Evolutionary conservation across 92 coral and sea anemone genomes (phyloP).

Genomic region (Meandrina meandrites): DNA sequence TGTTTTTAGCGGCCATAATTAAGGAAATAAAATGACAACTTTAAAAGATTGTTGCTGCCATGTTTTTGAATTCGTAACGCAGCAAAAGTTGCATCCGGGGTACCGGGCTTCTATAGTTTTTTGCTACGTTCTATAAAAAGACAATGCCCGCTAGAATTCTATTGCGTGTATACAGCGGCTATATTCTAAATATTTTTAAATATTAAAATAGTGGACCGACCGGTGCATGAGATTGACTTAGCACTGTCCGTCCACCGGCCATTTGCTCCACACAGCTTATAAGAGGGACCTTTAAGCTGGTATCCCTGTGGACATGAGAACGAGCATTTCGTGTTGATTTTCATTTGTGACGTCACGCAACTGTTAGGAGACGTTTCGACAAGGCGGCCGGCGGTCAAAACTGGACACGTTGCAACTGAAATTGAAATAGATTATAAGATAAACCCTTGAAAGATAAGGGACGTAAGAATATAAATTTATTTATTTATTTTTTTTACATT

Average conservation of each 20-base stretch:
- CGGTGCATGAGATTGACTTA: neutral
- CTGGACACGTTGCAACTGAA: neutral
- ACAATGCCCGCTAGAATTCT: too few species aligned
- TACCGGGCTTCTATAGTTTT: too few species aligned
- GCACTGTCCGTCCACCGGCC: neutral
- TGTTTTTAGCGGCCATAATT: too few species aligned
- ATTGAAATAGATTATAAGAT: neutral
- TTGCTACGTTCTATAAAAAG: too few species aligned
- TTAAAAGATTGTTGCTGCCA: too few species aligned
- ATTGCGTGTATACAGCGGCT: too few species aligned
- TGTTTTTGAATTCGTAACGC: too few species aligned
- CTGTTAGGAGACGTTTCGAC: neutral
- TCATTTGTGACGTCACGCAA: slow-evolving; percentile 9
- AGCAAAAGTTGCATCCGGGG: too few species aligned
- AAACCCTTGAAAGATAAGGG: neutral
- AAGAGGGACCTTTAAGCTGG: neutral
- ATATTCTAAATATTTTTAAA: too few species aligned
- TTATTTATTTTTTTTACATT: too few species aligned
- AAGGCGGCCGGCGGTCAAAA: neutral
- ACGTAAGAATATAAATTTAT: neutral
- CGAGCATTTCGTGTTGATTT: slow-evolving; percentile 3
- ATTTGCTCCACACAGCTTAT: neutral
- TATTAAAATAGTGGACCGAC: neutral
- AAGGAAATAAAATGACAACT: too few species aligned
- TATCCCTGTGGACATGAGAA: slow-evolving; percentile 28